A percentile compares a stretch with the other conserved stretches of the same genome.
phyloP scores from a whole-genome alignment of 2,113 vertebrate species.

The Corapipo altera region DNA sequence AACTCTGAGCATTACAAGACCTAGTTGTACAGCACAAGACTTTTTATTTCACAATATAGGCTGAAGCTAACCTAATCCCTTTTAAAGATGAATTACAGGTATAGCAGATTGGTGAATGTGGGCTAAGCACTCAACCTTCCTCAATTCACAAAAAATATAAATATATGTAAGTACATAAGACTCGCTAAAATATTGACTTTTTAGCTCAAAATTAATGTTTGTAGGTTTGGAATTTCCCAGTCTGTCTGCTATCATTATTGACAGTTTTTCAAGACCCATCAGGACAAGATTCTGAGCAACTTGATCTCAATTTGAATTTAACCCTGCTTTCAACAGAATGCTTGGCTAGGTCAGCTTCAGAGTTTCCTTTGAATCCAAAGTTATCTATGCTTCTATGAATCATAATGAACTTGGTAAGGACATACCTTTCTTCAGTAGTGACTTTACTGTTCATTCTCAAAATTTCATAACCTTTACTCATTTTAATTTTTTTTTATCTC shows the following conservation, averaged over 20 bases:
- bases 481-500: neutral
- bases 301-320: neutral
- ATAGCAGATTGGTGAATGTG: neutral
- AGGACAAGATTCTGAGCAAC: neutral
- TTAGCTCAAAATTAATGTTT: neutral
- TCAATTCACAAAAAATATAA: neutral
- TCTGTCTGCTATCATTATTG: neutral
- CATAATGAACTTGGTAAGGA: neutral
- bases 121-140: neutral
- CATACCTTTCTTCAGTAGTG: neutral
- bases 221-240: neutral
- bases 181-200: neutral
- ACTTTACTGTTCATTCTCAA: neutral
- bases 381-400: neutral
- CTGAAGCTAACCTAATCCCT: neutral
- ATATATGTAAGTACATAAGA: neutral
- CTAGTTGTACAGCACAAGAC: neutral
- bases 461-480: fast-evolving
- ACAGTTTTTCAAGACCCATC: neutral
- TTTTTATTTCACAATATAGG: neutral
- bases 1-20: slow-evolving; percentile 1
- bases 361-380: neutral
- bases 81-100: slow-evolving; percentile 5
- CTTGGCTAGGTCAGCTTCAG: neutral
- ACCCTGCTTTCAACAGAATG: neutral